Conservation (phyloP, 2,888 invertebrate species). For the Tipula lateralis region DNA sequence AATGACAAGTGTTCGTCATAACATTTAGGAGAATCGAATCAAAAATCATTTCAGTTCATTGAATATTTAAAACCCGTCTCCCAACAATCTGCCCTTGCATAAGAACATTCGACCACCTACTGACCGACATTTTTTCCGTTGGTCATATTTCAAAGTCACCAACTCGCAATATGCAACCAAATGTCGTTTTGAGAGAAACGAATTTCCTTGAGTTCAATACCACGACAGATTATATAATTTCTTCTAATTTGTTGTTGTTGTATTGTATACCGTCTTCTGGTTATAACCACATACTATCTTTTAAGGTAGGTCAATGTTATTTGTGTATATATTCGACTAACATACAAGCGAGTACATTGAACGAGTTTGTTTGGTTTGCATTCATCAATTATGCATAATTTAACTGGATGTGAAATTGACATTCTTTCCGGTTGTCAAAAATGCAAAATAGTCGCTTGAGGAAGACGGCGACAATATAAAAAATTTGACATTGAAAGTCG, state of each 20-base stretch:
- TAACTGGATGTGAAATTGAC: not conserved
- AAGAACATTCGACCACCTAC: not conserved
- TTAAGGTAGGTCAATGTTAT: not conserved
- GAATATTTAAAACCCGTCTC: not conserved
- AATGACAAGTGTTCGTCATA: not conserved
- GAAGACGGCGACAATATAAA: not conserved
- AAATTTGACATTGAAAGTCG: not conserved
- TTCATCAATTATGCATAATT: not conserved
- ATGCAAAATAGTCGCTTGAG: not conserved
- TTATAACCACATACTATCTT: not conserved
- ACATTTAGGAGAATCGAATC: not conserved
- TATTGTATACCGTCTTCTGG: not conserved
- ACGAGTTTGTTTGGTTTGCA: not conserved
- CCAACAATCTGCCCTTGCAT: not conserved
- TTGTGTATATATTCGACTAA: not conserved
- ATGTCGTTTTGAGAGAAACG: not conserved
- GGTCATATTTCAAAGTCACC: not conserved
- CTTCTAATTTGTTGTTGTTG: not conserved
- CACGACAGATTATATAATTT: not conserved
- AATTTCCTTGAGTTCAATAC: not conserved
- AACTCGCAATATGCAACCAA: not conserved
- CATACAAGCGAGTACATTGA: not conserved
- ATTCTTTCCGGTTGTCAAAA: not conserved
- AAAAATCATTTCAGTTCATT: not conserved
- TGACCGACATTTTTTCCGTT: not conserved